Conservation (phyloP, 1,140 invertebrate genomes). For the Probaryconus sp. region DNA sequence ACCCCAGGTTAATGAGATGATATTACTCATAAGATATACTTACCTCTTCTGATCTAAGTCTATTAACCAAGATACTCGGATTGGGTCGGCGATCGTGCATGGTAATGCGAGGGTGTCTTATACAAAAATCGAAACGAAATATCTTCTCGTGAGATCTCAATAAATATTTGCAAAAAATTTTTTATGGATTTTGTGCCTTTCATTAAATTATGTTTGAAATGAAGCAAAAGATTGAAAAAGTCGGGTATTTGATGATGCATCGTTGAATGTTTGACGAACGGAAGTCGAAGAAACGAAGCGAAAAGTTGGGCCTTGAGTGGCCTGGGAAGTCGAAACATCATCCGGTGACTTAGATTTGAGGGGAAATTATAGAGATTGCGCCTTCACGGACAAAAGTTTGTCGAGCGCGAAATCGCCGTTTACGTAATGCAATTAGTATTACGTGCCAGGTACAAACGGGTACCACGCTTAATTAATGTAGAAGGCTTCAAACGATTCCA, state of each 20-base stretch:
- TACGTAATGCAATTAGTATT: constrained; percentile 61
- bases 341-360: constrained; percentile 59
- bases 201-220: too few species aligned
- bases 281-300: constrained; percentile 54
- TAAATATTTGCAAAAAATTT: too few species aligned
- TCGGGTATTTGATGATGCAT: too few species aligned
- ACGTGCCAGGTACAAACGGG: constrained; percentile 60
- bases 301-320: constrained; percentile 50
- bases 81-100: constrained; percentile 64
- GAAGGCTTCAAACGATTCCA: constrained; percentile 43
- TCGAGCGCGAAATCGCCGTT: constrained; percentile 59
- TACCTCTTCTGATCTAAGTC: constrained; percentile 63
- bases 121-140: background rate
- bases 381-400: constrained; percentile 63
- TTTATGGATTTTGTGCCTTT: too few species aligned
- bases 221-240: too few species aligned
- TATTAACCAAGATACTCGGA: constrained; percentile 65
- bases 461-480: constrained; percentile 60
- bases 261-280: too few species aligned
- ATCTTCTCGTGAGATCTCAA: too few species aligned
- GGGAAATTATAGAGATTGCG: constrained; percentile 56
- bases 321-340: constrained; percentile 54
- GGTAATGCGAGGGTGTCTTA: background rate
- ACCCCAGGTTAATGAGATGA: constrained; percentile 65
- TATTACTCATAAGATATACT: constrained; percentile 71